Evolutionary conservation across 2,113 vertebrate species (phyloP), one percentile per base, ranked within the genome.

Genomic region (Cyrtonyx montezumae): DNA sequence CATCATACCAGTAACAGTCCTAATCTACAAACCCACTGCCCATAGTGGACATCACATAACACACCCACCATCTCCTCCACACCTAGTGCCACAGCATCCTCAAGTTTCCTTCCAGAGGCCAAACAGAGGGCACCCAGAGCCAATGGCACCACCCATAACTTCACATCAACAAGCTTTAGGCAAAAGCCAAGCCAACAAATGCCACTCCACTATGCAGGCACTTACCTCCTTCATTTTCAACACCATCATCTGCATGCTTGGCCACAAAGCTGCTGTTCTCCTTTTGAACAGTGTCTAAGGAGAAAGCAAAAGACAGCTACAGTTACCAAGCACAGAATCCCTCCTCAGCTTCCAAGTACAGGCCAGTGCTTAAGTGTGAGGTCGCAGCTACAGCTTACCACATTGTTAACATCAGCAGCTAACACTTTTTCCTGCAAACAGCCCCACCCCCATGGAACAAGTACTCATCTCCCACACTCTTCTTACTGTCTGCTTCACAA

Each of bases 121-220:
- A 73, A 76, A 79, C 5, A n/a, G 78, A 75, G 36, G 20, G 28
- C 2, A 2, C 32, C 43, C 36, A 21, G 66, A 0, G 0, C 14
- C 6, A 0, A 2, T 1, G 18, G 32, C 40, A 36, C 20, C 48
- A 76, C 17, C 16, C 20, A 1, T 42, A 68, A 45, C 58, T 45
- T 71, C 65, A 32, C 15, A 81, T 18, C 53, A 51, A 30, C 43
- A 68, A 78, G 55, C 1, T 1, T 18, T 13, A 61, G 7, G 16
- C 46, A 79, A 71, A 76, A 79, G 37, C 23, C 68, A 42, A 55
- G 43, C 1, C 11, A 53, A 55, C 5, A 30, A 71, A 67, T 25
- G 36, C 13, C 3, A 2, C 18, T 28, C 28, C 22, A 37, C 4
- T 70, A 21, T 2, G 5, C 40, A 66, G 32, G n/a, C 36, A 63